Conservation (phyloP, 2,888 invertebrate genomes). For the Dione juno region DNA sequence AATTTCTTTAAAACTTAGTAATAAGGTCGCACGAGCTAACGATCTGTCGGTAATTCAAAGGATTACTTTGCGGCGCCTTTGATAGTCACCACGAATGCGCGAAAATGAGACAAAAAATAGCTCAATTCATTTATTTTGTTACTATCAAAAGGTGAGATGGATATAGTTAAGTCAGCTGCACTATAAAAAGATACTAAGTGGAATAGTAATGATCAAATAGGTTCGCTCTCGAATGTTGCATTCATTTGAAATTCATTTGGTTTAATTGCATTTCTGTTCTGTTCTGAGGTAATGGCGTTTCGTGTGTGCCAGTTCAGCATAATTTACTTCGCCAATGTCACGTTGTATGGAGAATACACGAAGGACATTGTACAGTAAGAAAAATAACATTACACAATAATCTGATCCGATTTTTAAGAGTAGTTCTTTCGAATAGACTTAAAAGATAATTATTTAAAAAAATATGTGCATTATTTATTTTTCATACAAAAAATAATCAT, state of each 20-base stretch:
- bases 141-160: background rate
- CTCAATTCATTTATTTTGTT: background rate
- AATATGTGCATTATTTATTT: too few relatives aligned
- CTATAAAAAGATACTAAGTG: background rate
- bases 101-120: conserved; percentile 17
- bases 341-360: too few relatives aligned
- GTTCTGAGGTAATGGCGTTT: too few relatives aligned
- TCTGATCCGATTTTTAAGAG: too few relatives aligned
- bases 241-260: background rate
- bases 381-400: too few relatives aligned
- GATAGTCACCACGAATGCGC: conserved; percentile 23
- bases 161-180: background rate
- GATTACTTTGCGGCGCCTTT: conserved; percentile 34
- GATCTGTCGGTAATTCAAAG: conserved; percentile 38
- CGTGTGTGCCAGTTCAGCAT: too few relatives aligned
- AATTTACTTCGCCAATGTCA: too few relatives aligned
- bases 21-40: conserved; percentile 30
- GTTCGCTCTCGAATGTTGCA: background rate
- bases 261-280: background rate
- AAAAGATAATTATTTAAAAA: too few relatives aligned
- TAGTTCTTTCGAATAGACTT: too few relatives aligned
- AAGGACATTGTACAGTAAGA: too few relatives aligned
- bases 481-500: too few relatives aligned
- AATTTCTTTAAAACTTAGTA: conserved; percentile 31
- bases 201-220: conserved; percentile 19